A percentile compares a stretch with the other conserved stretches of the same genome.
Evolutionary conservation across 2,888 invertebrate genomes (phyloP).

Genomic region (Microctonus hyperodae): DNA sequence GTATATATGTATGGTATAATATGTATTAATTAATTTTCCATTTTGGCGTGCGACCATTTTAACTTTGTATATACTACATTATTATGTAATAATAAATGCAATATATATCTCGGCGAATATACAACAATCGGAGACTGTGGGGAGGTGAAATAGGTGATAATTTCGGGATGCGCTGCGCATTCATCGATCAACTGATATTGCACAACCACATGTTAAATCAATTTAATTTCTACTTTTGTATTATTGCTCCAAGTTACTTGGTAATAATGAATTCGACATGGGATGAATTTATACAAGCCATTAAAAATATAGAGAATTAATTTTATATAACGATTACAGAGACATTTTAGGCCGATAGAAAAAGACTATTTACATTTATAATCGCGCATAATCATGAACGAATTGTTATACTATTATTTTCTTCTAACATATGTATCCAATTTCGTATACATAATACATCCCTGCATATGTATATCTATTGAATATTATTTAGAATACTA

Average conservation of each 20-base stretch:
- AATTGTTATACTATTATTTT: neutral
- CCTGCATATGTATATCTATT: no score
- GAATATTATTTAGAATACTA: neutral
- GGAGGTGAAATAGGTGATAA: neutral
- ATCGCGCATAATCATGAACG: neutral
- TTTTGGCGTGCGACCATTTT: no score
- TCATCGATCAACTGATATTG: neutral
- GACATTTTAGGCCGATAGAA: conserved; percentile 47
- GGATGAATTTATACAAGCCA: neutral
- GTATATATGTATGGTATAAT: neutral
- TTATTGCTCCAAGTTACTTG: neutral
- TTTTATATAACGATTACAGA: neutral
- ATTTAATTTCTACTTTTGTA: neutral
- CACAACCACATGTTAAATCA: neutral
- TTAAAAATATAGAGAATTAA: neutral
- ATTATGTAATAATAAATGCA: neutral
- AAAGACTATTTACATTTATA: conserved; percentile 40
- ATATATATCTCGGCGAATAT: conserved; percentile 4
- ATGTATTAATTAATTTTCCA: neutral
- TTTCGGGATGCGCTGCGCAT: neutral
- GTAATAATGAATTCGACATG: neutral
- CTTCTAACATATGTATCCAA: conserved; percentile 3
- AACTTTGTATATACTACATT: neutral
- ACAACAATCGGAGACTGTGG: neutral
- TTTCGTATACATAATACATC: conserved; percentile 5